Evolutionary conservation across 1,140 invertebrate genomes (phyloP).

Genomic region (Pectinophora gossypiella): DNA sequence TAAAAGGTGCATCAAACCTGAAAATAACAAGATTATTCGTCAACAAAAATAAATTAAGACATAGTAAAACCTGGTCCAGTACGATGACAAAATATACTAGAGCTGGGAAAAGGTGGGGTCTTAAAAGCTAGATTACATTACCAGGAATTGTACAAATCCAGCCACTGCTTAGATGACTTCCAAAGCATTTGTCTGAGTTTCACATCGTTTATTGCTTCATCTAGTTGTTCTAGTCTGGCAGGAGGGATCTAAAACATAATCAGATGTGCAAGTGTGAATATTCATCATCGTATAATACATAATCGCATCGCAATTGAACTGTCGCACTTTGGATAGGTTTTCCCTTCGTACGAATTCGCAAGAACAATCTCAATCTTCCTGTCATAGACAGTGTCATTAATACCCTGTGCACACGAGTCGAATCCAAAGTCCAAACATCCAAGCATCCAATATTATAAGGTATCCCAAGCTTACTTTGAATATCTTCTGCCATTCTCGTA

Average conservation of each 20-base stretch:
- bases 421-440: too few species aligned
- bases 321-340: too few species aligned
- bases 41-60: not conserved
- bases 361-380: too few species aligned
- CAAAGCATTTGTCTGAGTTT: slow-evolving; percentile 86
- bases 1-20: slow-evolving; percentile 81
- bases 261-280: too few species aligned
- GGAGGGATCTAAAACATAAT: slow-evolving; percentile 76
- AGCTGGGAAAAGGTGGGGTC: too few species aligned
- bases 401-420: too few species aligned
- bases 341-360: too few species aligned
- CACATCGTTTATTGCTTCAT: slow-evolving; percentile 85
- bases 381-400: too few species aligned
- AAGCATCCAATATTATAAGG: too few species aligned
- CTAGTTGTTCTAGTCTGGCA: slow-evolving; percentile 86
- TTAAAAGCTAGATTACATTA: slow-evolving; percentile 17
- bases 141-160: slow-evolving; percentile 53
- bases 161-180: slow-evolving; percentile 85
- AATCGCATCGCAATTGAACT: too few species aligned
- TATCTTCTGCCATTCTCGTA: slow-evolving; percentile 81
- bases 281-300: too few species aligned
- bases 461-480: slow-evolving; percentile 79
- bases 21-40: not conserved
- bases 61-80: not conserved
- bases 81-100: too few species aligned